These are phyloP conservation scores for Athene noctua DNA, from an alignment of 2,113 vertebrate genomes.

Conservation along the genomic window DNA sequence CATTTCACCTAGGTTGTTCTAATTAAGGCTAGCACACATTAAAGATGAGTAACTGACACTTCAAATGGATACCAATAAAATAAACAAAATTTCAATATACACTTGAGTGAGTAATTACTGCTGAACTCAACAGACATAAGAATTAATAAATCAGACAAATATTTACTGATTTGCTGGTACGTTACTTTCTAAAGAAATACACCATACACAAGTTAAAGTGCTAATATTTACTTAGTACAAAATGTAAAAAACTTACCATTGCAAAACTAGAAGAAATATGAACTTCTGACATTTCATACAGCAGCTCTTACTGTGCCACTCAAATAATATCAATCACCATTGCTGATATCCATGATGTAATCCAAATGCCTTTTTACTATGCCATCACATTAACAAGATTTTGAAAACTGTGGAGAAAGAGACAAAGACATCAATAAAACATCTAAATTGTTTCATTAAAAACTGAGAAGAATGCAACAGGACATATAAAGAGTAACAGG, in stretches of 20 bases:
- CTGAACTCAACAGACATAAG: background rate
- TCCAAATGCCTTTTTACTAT: conserved; percentile 61
- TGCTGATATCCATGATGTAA: conserved; percentile 53
- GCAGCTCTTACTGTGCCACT: conserved; percentile 28
- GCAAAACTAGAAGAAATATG: conserved; percentile 43
- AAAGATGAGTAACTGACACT: background rate
- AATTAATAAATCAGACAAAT: background rate
- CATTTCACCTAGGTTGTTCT: background rate
- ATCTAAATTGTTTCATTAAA: background rate
- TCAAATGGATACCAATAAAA: background rate
- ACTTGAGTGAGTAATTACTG: background rate
- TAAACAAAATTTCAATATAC: background rate
- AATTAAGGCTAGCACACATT: background rate
- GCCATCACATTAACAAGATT: conserved; percentile 55
- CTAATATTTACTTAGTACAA: background rate
- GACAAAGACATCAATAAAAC: conserved; percentile 47
- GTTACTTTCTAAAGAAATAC: background rate
- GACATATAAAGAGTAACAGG: background rate
- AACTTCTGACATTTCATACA: conserved; percentile 30
- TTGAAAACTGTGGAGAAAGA: conserved; percentile 72
- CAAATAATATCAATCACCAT: conserved; percentile 48
- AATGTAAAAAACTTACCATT: conserved; percentile 64
- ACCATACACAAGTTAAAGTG: background rate
- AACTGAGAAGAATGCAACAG: background rate
- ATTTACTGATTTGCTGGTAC: background rate